Base-by-base conservation (phyloP, 2,888 invertebrate genomes). In the Tachystola acroxantha region DNA sequence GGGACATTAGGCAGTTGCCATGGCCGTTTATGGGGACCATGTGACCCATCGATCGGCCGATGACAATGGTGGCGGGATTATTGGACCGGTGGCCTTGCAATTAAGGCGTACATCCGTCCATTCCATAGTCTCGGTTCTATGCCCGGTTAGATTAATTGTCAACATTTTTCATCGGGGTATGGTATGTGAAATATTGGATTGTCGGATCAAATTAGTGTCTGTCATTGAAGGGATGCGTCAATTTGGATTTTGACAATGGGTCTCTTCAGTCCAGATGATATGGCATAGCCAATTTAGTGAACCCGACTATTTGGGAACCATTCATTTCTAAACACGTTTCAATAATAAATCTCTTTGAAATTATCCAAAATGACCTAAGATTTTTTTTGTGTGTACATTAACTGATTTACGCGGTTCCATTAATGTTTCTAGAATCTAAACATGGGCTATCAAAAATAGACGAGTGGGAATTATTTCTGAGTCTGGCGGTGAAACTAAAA, bases 91-190 rank as follows among this genome's bases (percentile, higher is more conserved):
- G 69, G 61, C 73, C 78, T 78, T 77, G 77, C 53, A 57, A 61
- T 64, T 75, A 76, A 74, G 64, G 74, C 78, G 74, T 62, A 67
- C 61, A 72, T 78, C 78, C 78, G 75, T 59, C 57, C 57, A 59
- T 61, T 48, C 45, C 46, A 44, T 12, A 44, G 38, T 39, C 40
- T 40, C 43, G 33, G 35, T 27, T 34, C 34, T 38, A 34, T 31
- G 38, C 25, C 26, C 30, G 24, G 10, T 3, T 34, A 34, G 34
- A 33, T 35, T 34, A 28, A 34, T 28, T 16, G 34, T 28, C 11
- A 10, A 19, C 34, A 34, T 34, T 34, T 34, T 28, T 34, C 34
- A 28, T 34, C 25, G 33, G 12, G 11, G 32, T 14, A 11, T n/a
- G 7, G 11, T 12, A 27, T 27, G 12, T 27, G 25, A 10, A 25